Evolutionary conservation across 2,888 invertebrate genomes (phyloP), one percentile per base, ranked within the genome.

Genomic region (Pachydiplax longipennis): DNA sequence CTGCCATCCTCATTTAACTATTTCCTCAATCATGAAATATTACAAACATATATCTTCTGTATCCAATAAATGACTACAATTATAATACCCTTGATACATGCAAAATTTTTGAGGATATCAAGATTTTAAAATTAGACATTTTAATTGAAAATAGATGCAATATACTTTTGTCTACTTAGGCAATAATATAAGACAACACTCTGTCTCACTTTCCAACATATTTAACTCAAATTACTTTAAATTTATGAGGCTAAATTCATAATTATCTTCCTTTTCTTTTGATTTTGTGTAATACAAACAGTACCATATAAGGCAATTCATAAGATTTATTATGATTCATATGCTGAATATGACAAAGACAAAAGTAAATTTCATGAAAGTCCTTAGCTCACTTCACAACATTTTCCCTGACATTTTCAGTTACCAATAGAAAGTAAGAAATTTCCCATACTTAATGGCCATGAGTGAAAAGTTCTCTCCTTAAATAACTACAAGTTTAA

Each of bases 1-100:
- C 87, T 61, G 87, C 61, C 87, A 61, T 18, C 37, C n/a, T 87
- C 40, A 65, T 87, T 37, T 37, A 87, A 87, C 87, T 87, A 61
- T 40, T 22, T 87, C 87, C 61, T 61, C 35, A 87, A 65, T 87
- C 65, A 87, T 87, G 65, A 37, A 87, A 61, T 31, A 87, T 61
- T 87, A 65, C 37, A 87, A 87, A 87, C 40, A 58, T 37, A 53
- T 18, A 83, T 61, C 53, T 58, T 58, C 58, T 65, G 65, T n/a
- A 31, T 31, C 13, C 31, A 73, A 31, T 73, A 73, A 73, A 73
- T 73, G 73, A 73, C 73, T 73, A 73, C 31, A 31, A 31, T 53
- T 73, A 73, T 22, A 25, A 73, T 73, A 73, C 25, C 25, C 73
- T 73, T 31, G 31, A 25, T 73, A 73, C 73, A 73, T 13, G 31